Evolutionary conservation across 2,113 vertebrate genomes (phyloP).

Genomic region (Apteryx owenii): DNA sequence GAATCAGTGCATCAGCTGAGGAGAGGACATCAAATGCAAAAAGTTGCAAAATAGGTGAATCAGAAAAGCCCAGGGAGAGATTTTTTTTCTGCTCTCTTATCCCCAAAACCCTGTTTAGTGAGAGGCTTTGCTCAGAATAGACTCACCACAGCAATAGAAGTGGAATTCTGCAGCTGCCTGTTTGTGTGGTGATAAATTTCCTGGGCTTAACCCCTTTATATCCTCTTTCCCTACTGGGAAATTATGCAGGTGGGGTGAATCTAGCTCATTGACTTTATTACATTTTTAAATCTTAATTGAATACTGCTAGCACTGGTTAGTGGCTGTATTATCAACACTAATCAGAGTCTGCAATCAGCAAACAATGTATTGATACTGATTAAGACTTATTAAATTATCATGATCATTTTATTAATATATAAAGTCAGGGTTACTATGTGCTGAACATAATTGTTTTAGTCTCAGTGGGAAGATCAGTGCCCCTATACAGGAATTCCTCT

Average conservation of each 20-base stretch:
- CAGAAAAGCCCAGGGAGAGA: neutral
- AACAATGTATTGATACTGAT: neutral
- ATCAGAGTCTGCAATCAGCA: constrained; percentile 1
- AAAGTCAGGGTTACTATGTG: neutral
- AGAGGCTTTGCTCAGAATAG: neutral
- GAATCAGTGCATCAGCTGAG: neutral
- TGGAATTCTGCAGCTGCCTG: constrained; percentile 26
- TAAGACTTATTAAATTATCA: neutral
- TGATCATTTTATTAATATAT: neutral
- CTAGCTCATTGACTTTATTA: neutral
- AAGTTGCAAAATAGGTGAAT: neutral
- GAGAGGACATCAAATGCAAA: neutral
- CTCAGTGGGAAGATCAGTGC: neutral
- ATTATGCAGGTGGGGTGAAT: neutral
- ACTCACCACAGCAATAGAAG: neutral
- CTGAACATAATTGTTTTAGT: neutral
- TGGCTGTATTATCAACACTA: neutral
- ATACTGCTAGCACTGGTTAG: neutral
- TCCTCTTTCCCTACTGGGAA: constrained; percentile 8
- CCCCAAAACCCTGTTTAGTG: neutral
- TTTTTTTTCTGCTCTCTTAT: neutral
- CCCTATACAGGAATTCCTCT: neutral
- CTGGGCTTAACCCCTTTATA: constrained; percentile 46
- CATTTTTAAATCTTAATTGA: constrained; percentile 21
- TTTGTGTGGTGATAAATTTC: neutral